A percentile compares a stretch with the other conserved stretches of the same genome.
These are phyloP conservation scores for Drosophila melanosoma DNA, from an alignment of 2,888 invertebrate species.

Conservation along the genomic window DNA sequence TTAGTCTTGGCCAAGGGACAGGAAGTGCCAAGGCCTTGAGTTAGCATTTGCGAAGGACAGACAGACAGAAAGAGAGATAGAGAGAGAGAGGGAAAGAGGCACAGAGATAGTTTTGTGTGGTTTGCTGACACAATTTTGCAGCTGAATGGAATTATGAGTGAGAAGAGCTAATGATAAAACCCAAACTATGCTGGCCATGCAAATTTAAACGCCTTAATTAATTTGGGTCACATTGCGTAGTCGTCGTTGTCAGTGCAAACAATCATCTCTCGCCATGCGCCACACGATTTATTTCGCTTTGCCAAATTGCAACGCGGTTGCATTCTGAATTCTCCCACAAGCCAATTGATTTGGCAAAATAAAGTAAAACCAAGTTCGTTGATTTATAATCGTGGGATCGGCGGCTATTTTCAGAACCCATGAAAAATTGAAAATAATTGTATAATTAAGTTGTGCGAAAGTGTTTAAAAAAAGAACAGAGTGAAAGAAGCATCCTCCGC, in stretches of 20 bases:
- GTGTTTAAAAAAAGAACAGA: no score
- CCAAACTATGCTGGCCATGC: not conserved
- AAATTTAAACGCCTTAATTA: not conserved
- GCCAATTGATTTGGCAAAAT: not conserved
- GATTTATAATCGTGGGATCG: not conserved
- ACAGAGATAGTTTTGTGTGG: not conserved
- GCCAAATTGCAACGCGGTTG: not conserved
- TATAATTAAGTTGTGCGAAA: not conserved
- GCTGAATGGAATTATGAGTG: constrained; percentile 5
- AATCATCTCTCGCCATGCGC: not conserved
- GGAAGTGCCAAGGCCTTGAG: constrained; percentile 18
- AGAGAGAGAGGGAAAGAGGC: not conserved
- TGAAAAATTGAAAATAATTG: not conserved
- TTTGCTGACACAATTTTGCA: not conserved
- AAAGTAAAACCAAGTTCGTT: not conserved
- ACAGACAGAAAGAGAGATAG: not conserved
- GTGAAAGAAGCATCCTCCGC: no score
- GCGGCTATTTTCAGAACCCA: not conserved
- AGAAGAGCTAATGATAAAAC: not conserved
- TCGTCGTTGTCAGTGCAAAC: not conserved
- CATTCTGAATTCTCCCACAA: not conserved
- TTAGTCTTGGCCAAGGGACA: constrained; percentile 37
- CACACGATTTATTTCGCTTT: not conserved
- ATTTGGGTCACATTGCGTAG: constrained; percentile 23
- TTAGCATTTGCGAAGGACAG: not conserved